These are phyloP conservation scores for Dryobotodes eremita DNA, from an alignment of 2,888 invertebrate species.

Conservation along the genomic window DNA sequence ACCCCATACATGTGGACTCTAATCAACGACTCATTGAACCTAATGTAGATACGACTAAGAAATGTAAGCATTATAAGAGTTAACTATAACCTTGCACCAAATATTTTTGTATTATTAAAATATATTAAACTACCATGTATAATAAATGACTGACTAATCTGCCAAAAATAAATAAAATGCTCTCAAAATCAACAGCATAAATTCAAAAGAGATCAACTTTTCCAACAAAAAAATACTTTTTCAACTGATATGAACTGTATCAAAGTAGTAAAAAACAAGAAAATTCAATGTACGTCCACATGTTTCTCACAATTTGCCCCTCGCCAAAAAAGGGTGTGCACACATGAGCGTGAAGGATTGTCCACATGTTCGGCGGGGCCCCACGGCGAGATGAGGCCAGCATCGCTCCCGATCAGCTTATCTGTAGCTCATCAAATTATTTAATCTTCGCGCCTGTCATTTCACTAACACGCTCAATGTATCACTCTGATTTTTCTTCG, in stretches of 20 bases:
- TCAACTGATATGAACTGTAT: neutral
- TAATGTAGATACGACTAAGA: constrained; percentile 76
- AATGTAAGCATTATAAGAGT: neutral
- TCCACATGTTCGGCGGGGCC: constrained; percentile 88
- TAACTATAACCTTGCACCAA: neutral
- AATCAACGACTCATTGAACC: constrained; percentile 81
- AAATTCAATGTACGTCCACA: constrained; percentile 71
- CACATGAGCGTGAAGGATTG: constrained; percentile 91
- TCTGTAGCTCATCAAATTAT: constrained; percentile 85
- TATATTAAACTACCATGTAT: neutral
- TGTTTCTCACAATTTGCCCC: constrained; percentile 75
- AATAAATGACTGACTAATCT: neutral
- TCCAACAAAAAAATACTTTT: neutral
- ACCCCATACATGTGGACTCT: constrained; percentile 86
- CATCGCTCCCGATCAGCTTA: constrained; percentile 79
- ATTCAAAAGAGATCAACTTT: neutral
- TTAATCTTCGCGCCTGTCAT: constrained; percentile 82
- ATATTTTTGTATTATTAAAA: neutral
- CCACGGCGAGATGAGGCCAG: constrained; percentile 78
- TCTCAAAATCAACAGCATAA: neutral
- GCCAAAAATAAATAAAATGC: neutral
- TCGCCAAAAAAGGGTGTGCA: constrained; percentile 88
- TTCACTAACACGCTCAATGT: constrained; percentile 83
- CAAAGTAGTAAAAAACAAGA: neutral
- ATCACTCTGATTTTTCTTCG: constrained; percentile 72